Evolutionary conservation across 2,888 invertebrate species (phyloP), one percentile per base, ranked within the genome.

Genomic region (Achlya flavicornis): DNA sequence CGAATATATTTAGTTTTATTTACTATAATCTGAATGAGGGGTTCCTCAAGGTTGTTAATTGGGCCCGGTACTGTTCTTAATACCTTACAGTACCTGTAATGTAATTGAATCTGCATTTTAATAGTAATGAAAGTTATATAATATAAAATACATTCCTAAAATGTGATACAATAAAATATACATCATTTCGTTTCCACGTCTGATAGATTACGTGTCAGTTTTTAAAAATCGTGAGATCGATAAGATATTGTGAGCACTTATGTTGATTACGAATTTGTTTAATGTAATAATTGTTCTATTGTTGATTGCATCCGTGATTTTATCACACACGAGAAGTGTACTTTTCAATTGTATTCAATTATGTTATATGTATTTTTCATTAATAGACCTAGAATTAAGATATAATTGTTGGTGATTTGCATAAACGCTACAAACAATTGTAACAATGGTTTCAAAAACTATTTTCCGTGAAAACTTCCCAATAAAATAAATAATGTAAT

Each of bases 271-370:
- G 61, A 61, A 64, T 72, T 69, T 69, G 66, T 64, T 68, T 63
- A 69, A 65, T 69, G 64, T 66, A 66, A 72, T 66, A 66, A 72
- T 74, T 71, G 68, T 68, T 66, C 70, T 72, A 67, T 67, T 67
- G 73, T 70, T 71, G 68, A 68, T 35, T 57, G 64, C 46, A 57
- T 59, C 35, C 10, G 64, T 59, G 62, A 58, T 58, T 58, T 48
- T 61, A 43, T 61, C 58, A 48, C 59, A 66, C 64, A 62, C 53
- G 46, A 41, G 19, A 53, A 5, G 16, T 53, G 41, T 43, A 11
- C n/a, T 16, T 59, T 59, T 59, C 59, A 60, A 60, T 14, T 10
- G 5, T 41, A 19, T 41, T 60, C 43, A 19, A 12, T 41, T 60
- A 26, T 19, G 16, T n/a, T 53, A 19, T 53, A 16, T 14, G 16